Evolutionary conservation across 1,140 invertebrate species (phyloP).

Genomic region (Mizuhopecten yessoensis): DNA sequence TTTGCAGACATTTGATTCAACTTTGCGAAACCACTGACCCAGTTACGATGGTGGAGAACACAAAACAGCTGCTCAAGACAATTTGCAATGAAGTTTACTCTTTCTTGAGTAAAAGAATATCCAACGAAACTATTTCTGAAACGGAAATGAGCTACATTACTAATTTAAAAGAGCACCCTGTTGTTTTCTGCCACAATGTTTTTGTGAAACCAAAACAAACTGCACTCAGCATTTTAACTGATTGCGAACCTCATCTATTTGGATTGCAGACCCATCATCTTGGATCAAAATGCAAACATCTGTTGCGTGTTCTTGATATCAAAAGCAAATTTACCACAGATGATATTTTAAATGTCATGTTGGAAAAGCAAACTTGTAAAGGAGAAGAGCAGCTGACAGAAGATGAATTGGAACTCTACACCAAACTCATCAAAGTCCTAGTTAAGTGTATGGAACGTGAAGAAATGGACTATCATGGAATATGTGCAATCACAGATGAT

Average conservation of each 20-base stretch:
- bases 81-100: background rate
- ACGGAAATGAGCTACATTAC: constrained; percentile 29
- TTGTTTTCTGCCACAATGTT: constrained; percentile 47
- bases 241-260: constrained; percentile 68
- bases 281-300: background rate
- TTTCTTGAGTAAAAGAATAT: background rate
- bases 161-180: constrained; percentile 24
- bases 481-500: too few relatives aligned
- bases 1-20: background rate
- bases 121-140: background rate
- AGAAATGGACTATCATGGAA: background rate
- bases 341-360: constrained; percentile 44
- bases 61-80: background rate
- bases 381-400: background rate
- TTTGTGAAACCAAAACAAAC: constrained; percentile 61
- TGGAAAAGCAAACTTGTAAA: background rate
- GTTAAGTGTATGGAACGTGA: constrained; percentile 21
- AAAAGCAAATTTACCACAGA: constrained; percentile 50
- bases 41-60: background rate
- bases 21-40: background rate
- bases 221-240: constrained; percentile 44
- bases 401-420: background rate
- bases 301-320: constrained; percentile 57
- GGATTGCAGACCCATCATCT: constrained; percentile 47
- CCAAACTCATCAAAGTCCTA: constrained; percentile 49